Percentiles rank a stretch among this genome's conserved stretches.
These are phyloP conservation scores for Tarsius wallacei DNA, from an alignment of 2,797 vertebrate species.

Conservation along the genomic window DNA sequence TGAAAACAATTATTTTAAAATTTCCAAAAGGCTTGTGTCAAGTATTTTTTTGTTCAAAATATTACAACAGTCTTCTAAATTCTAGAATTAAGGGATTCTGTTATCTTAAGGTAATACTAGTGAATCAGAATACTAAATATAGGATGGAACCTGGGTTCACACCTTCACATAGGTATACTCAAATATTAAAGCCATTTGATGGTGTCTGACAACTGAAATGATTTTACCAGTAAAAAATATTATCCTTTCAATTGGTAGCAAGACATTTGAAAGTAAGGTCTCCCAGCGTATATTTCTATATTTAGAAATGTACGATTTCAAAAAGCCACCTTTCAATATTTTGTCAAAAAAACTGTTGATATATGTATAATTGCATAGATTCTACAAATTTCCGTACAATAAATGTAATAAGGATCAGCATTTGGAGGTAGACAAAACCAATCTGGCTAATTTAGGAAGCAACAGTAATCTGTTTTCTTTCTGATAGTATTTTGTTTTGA, in stretches of 20 bases:
- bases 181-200: background rate
- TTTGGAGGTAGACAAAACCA: background rate
- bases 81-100: background rate
- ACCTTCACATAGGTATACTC: background rate
- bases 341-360: background rate
- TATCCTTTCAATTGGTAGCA: background rate
- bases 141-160: background rate
- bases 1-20: slow-evolving; percentile 8
- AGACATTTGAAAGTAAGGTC: background rate
- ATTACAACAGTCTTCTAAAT: background rate
- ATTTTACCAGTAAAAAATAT: background rate
- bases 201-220: background rate
- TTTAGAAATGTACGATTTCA: slow-evolving; percentile 3
- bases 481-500: background rate
- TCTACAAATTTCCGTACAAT: background rate
- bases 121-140: background rate
- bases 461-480: background rate
- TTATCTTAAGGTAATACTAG: background rate
- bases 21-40: background rate
- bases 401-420: background rate
- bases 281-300: background rate
- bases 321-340: background rate
- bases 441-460: background rate
- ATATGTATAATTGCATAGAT: background rate
- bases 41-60: background rate